Base-by-base conservation (phyloP, 2,113 vertebrate species). In the Ageneiosus marmoratus region DNA sequence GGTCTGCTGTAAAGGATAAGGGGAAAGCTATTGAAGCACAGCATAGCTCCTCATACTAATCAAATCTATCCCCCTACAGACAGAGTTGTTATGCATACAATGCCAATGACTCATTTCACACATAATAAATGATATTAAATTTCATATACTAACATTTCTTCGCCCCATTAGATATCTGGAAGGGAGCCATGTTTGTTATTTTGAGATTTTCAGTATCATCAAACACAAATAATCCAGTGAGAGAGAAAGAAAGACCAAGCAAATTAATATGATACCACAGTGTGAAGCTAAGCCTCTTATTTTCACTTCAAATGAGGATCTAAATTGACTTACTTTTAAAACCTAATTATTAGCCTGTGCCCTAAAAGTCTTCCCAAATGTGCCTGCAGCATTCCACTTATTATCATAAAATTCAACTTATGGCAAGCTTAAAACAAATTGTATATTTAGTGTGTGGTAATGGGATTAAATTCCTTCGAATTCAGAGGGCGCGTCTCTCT, bases 381-480 rank as follows among this genome's bases (percentile, higher is more conserved):
- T 9, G 93, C 93, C 93, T 77, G 73, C 81, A 92, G 93, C 93
- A 85, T 86, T 87, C 89, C 80, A 82, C 86, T 88, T 89, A 94
- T 94, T 95, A 94, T 88, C 93, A 94, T 94, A 94, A 93, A 79
- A 93, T 92, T 93, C 89, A 91, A 93, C 93, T 92, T 90, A 89
- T 88, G 91, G 92, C 92, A 90, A 92, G 88, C 90, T 93, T 93
- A 94, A 93, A 94, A 94, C 93, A 94, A 95, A 95, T 94, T 92
- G 92, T 94, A 92, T 93, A 94, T 94, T 95, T 95, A 94, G 92
- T 89, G 87, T 88, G 91, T 91, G 92, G 91, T 93, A 94, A 94
- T 94, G 89, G 92, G 92, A 94, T 94, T 94, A 93, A 93, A 93
- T 91, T 89, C 87, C 90, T 89, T 88, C 89, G 89, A 91, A 92